Conservation (phyloP, 2,888 invertebrate genomes). For the Acrobasis consociella region DNA sequence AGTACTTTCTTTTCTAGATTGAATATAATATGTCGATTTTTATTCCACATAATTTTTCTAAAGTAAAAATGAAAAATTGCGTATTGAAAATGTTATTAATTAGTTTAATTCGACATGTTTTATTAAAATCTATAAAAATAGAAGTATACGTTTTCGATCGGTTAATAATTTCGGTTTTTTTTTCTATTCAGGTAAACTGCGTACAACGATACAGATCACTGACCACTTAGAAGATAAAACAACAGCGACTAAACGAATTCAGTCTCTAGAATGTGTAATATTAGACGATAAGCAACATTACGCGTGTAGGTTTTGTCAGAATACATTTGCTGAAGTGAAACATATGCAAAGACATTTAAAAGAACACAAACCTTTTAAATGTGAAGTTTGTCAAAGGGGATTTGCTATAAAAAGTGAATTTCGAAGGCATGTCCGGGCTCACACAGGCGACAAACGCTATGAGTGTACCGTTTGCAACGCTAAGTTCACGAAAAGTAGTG, state of each 20-base stretch:
- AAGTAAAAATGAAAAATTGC: too few species aligned
- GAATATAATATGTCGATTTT: background rate
- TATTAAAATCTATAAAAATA: too few species aligned
- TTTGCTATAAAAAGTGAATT: background rate
- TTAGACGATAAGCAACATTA: background rate
- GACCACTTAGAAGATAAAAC: conserved; percentile 9
- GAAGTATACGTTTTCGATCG: background rate
- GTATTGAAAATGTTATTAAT: too few species aligned
- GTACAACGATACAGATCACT: background rate
- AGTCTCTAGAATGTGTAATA: conserved; percentile 6
- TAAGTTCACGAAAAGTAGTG: background rate
- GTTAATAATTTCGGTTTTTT: background rate
- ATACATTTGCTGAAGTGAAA: background rate
- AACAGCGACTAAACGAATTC: conserved; percentile 4
- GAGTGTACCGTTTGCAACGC: background rate
- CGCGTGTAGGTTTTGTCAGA: conserved; percentile 6
- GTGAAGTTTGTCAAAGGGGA: background rate
- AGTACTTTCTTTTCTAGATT: background rate
- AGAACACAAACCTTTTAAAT: conserved; percentile 11
- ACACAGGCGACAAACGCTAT: background rate
- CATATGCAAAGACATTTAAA: conserved; percentile 4
- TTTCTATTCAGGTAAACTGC: background rate
- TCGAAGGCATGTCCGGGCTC: background rate
- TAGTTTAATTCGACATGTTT: too few species aligned
- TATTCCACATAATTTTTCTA: too few species aligned